Evolutionary conservation across 2,113 vertebrate species (phyloP), one percentile per base, ranked within the genome.

Genomic region (Nansenia antarctica): DNA sequence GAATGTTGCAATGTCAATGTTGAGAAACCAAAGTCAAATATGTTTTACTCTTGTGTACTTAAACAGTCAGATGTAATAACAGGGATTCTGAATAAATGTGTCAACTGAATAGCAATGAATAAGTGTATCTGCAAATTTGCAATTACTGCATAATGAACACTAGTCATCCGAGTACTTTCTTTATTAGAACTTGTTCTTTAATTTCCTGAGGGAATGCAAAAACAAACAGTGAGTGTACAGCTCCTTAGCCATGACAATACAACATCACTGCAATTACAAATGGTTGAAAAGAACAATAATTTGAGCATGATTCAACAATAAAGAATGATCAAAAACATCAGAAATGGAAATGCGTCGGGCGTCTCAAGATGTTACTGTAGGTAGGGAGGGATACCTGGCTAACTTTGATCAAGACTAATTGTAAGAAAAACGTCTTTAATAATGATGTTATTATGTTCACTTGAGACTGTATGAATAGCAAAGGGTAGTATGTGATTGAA

Each of bases 111-210:
- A 65, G 18, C 0, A 30, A 30, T 66, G 27, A 32, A 32, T 2
- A 34, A 52, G 9, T 7, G 15, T 66, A 14, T 22, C 30, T 31
- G 20, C 3, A 58, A 67, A 58, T n/a, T 22, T 15, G 12, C 32
- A n/a, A 20, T 26, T 57, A 42, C 22, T 58, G 1, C 7, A 39
- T 11, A 22, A 67, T 54, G 24, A 45, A 73, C 67, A 64, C 73
- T 80, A 65, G 66, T 81, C 67, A 60, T 81, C 76, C 69, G 61
- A 82, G 60, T 45, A 77, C 62, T 81, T 81, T 67, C 62, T 67
- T 72, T 82, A 82, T 81, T 68, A 77, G 80, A 86, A 83, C 77
- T 64, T 68, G 71, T 69, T 53, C 67, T 85, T 87, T 85, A 76
- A 84, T 87, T 85, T 88, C 85, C 81, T 82, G 69, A 55, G 65